These are phyloP conservation scores for Anser cygnoides DNA, from an alignment of 2,113 vertebrate genomes.

Conservation along the genomic window DNA sequence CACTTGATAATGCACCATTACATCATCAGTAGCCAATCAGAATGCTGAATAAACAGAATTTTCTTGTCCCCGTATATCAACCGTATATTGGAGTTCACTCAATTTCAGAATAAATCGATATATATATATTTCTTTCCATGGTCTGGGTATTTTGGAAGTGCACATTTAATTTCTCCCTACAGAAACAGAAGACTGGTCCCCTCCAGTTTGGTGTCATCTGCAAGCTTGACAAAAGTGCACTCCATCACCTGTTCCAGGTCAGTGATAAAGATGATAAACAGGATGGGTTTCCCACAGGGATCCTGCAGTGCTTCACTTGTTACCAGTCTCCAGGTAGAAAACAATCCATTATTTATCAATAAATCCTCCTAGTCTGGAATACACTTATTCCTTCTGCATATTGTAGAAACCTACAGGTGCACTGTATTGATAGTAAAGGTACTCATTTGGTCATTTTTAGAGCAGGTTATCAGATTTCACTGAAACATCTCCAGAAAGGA, in stretches of 20 bases:
- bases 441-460: neutral
- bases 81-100: neutral
- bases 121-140: neutral
- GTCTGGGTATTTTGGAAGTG: neutral
- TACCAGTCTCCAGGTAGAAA: neutral
- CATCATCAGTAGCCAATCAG: neutral
- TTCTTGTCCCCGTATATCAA: neutral
- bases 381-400: neutral
- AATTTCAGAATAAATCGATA: constrained; percentile 5
- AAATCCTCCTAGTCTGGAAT: neutral
- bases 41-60: neutral
- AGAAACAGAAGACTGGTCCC: neutral
- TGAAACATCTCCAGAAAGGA: neutral
- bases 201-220: neutral
- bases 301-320: neutral
- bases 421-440: neutral
- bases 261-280: too few species aligned
- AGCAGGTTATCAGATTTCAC: neutral
- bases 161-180: neutral
- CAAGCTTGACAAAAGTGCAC: neutral
- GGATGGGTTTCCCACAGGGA: neutral
- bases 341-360: neutral
- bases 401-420: neutral
- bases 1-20: constrained; percentile 7
- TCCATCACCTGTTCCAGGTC: too few species aligned